Conservation (phyloP, 2,888 invertebrate genomes). For the Parochlus steinenii region DNA sequence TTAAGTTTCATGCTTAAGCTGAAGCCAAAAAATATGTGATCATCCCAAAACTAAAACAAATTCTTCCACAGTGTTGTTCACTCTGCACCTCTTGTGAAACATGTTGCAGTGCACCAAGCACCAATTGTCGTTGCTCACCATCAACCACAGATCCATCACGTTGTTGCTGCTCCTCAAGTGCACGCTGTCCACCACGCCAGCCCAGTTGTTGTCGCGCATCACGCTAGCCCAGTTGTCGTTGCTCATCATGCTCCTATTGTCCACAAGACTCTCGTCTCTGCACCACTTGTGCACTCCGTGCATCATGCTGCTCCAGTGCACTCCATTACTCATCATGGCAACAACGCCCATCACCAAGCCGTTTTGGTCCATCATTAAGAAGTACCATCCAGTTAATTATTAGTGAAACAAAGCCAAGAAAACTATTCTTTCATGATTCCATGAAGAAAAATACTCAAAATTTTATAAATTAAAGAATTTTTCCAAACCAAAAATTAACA, state of each 20-base stretch:
- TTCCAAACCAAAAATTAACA: too few species aligned
- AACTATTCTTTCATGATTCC: too few species aligned
- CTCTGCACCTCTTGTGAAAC: constrained; percentile 20
- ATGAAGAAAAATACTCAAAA: too few species aligned
- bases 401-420: too few species aligned
- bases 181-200: constrained; percentile 22
- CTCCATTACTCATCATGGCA: constrained; percentile 2
- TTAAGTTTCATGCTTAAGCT: neutral
- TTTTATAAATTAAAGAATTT: too few species aligned
- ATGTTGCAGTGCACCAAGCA: constrained; percentile 1
- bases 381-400: too few species aligned
- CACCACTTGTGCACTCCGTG: constrained; percentile 2
- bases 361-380: too few species aligned
- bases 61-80: constrained; percentile 15
- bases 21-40: neutral
- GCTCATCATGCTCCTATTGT: constrained; percentile 16
- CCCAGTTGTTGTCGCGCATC: constrained; percentile 30
- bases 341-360: too few species aligned
- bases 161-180: constrained; percentile 1
- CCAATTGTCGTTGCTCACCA: constrained; percentile 20
- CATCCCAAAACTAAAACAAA: neutral
- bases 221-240: constrained; percentile 26
- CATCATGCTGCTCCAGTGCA: constrained; percentile 3
- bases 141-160: neutral
- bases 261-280: neutral